Conservation (phyloP, 2,888 invertebrate genomes). For the Campoplex nolae region DNA sequence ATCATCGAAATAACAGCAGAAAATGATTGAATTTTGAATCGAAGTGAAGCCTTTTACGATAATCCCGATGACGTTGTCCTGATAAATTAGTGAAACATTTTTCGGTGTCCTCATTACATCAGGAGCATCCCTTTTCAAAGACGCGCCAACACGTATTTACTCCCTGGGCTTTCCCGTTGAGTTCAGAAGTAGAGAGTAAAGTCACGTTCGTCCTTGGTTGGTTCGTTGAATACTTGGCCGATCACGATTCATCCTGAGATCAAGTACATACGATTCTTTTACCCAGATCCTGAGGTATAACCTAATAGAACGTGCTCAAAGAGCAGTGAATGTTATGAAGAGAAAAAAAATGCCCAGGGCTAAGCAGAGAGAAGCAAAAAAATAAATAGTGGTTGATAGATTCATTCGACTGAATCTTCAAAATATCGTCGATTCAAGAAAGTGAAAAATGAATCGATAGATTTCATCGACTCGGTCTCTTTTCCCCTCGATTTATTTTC, state of each 20-base stretch:
- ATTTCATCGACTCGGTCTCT: background rate
- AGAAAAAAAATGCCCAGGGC: background rate
- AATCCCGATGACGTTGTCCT: background rate
- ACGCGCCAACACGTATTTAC: constrained; percentile 21
- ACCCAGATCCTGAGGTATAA: background rate
- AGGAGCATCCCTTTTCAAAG: constrained; percentile 4
- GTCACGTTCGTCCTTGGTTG: constrained; percentile 51
- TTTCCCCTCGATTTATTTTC: background rate
- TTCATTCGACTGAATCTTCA: background rate
- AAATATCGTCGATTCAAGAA: background rate
- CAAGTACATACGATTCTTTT: constrained; percentile 10
- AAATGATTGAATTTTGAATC: background rate
- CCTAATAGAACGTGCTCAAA: constrained; percentile 7
- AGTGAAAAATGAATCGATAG: too few species aligned
- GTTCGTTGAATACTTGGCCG: constrained; percentile 35
- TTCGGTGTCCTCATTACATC: background rate
- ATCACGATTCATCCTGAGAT: constrained; percentile 9
- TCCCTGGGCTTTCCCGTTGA: background rate
- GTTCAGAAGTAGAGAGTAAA: constrained; percentile 7
- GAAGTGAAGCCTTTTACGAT: constrained; percentile 11
- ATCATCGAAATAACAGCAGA: background rate
- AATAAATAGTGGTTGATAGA: background rate
- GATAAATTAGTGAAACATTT: constrained; percentile 11
- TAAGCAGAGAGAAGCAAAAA: background rate
- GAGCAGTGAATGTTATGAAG: constrained; percentile 1